Conservation (phyloP, 2,888 invertebrate species). For the Crocallis elinguaria region DNA sequence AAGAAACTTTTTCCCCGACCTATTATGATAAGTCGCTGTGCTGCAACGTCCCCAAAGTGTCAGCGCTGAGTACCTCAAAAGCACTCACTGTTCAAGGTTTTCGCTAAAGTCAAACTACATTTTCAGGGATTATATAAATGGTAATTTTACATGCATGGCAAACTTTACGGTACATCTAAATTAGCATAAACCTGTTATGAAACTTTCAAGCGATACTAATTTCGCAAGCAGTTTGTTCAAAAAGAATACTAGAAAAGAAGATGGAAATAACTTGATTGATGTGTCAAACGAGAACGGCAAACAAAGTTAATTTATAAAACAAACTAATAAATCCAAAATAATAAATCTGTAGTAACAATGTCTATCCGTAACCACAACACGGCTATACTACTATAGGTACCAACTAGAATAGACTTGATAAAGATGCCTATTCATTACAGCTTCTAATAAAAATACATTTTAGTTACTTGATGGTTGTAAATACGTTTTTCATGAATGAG, state of each 20-base stretch:
- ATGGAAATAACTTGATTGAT: slow-evolving; percentile 9
- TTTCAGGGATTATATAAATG: slow-evolving; percentile 7
- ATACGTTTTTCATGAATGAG: no score
- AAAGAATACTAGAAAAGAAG: slow-evolving; percentile 1
- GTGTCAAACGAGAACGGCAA: background rate
- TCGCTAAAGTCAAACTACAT: slow-evolving; percentile 3
- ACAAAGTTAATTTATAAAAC: background rate
- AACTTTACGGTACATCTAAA: slow-evolving; percentile 4
- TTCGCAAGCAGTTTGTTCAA: background rate
- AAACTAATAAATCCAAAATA: background rate
- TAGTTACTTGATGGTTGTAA: no score
- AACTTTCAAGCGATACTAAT: background rate
- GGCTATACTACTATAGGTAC: no score
- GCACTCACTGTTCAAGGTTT: background rate
- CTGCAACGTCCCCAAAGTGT: background rate
- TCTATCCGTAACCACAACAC: no score
- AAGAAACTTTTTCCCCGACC: no score
- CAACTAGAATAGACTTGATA: no score
- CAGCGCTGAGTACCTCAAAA: background rate
- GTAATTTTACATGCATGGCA: slow-evolving; percentile 3
- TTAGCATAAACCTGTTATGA: background rate
- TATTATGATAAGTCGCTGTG: background rate
- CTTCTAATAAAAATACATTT: no score
- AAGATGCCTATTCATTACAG: no score
- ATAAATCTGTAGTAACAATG: no score